Conservation (phyloP, 1,140 invertebrate genomes). For the Pygmarrhopalites habei region DNA sequence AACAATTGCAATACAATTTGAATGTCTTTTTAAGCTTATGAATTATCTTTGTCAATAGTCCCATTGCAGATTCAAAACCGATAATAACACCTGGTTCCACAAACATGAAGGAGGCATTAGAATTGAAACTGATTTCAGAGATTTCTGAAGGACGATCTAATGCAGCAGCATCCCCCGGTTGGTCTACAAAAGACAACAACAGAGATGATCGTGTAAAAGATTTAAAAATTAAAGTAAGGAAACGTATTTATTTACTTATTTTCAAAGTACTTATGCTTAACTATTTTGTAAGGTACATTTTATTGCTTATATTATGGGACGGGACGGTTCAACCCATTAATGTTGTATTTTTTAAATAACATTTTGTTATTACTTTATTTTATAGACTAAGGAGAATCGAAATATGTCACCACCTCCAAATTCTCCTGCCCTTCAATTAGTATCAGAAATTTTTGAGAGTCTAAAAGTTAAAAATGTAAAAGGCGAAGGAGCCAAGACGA, state of each 20-base stretch:
- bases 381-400: conserved; percentile 20
- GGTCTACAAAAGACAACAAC: conserved; percentile 20
- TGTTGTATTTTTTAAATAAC: too few species aligned
- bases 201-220: conserved; percentile 12
- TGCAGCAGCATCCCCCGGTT: background rate
- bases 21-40: too few species aligned
- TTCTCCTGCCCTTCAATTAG: conserved; percentile 63
- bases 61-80: conserved; percentile 21
- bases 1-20: too few species aligned
- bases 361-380: conserved; percentile 15
- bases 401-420: conserved; percentile 44
- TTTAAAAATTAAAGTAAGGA: conserved; percentile 16
- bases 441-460: conserved; percentile 58
- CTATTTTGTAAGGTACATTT: conserved; percentile 12
- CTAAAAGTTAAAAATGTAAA: conserved; percentile 41
- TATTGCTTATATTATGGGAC: too few species aligned
- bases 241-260: background rate
- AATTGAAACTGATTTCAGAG: conserved; percentile 68
- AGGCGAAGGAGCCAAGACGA: conserved; percentile 18
- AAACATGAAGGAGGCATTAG: conserved; percentile 68
- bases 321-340: too few species aligned
- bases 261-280: background rate
- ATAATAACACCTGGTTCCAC: conserved; percentile 28
- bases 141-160: conserved; percentile 50
- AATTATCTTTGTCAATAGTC: too few species aligned